Base-by-base conservation (phyloP, 2,113 vertebrate genomes). In the Paraplagusia blochii region DNA sequence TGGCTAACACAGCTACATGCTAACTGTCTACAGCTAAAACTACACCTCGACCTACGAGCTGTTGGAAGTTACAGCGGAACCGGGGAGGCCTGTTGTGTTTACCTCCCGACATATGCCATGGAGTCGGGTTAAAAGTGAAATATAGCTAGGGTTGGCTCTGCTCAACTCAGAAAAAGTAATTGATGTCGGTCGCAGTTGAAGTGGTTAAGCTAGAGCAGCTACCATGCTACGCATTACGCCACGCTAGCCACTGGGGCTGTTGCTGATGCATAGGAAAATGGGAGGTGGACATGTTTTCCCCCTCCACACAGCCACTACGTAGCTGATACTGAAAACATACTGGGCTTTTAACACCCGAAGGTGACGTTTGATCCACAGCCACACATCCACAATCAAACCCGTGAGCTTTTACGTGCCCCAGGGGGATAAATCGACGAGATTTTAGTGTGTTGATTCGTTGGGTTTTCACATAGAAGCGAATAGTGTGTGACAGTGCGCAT, bases 231-330 rank as follows among this genome's bases (percentile, higher is more conserved):
- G 87, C 87, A 87, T 77, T 84, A 86, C 79, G 87, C 84, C 87
- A 83, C 81, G 85, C 85, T 89, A 85, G 85, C 85, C 71, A 72
- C 67, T 57, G 63, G 81, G 66, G 85, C 75, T 87, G 86, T 74
- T 89, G 87, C 82, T 89, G 90, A 91, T 88, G 89, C 88, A 88
- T 88, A 83, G 85, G 86, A 90, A 89, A 88, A 90, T 85, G 85
- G 88, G 87, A 92, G 89, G 90, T 90, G 91, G 88, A 91, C 89
- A 74, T 87, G 85, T 89, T 82, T 89, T 78, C 84, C 88, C 88
- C 74, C 88, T 78, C 79, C 76, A 71, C 77, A 70, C 80, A 87
- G 82, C 72, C 81, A 82, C 60, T 86, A 83, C 88, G 86, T 77
- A 87, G 86, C 70, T 84, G 75, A 45, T 68, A 68, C 44, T 77